Evolutionary conservation across 2,888 invertebrate genomes (phyloP).

Genomic region (Diabrotica balteata): DNA sequence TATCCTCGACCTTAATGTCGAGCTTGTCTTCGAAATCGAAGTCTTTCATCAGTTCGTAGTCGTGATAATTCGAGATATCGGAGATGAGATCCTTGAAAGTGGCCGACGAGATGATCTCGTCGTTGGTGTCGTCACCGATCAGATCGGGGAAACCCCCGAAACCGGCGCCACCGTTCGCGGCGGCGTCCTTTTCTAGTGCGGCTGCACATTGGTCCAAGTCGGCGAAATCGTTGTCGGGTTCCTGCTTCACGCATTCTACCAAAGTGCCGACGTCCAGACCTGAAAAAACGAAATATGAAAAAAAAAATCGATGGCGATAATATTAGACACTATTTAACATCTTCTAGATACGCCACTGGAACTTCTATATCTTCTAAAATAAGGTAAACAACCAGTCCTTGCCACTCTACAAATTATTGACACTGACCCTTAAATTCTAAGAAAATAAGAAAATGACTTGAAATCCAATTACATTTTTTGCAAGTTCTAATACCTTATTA

Average conservation of each 20-base stretch:
- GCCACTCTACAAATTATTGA: too few relatives aligned
- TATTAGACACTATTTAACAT: too few relatives aligned
- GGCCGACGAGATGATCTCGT: conserved; percentile 77
- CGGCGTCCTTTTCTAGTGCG: conserved; percentile 84
- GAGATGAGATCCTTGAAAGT: conserved; percentile 87
- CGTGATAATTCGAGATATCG: conserved; percentile 78
- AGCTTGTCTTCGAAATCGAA: conserved; percentile 74
- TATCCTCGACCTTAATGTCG: conserved; percentile 57
- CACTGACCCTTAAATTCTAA: too few relatives aligned
- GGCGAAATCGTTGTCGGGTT: conserved; percentile 84
- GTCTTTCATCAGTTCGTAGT: conserved; percentile 78
- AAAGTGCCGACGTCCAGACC: conserved; percentile 67
- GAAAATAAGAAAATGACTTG: too few relatives aligned
- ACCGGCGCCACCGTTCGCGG: conserved; percentile 72
- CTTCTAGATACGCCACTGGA: too few relatives aligned
- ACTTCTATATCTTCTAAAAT: too few relatives aligned
- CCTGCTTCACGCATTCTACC: conserved; percentile 73
- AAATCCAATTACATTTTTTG: too few relatives aligned
- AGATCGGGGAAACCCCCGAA: conserved; percentile 84
- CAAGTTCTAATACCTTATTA: too few relatives aligned
- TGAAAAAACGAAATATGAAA: background rate
- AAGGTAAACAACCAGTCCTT: too few relatives aligned
- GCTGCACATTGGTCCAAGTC: conserved; percentile 85
- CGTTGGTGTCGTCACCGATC: conserved; percentile 83
- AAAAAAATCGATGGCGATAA: background rate